Evolutionary conservation across 2,888 invertebrate species (phyloP), one percentile per base, ranked within the genome.

Genomic region (Endotricha flammealis): DNA sequence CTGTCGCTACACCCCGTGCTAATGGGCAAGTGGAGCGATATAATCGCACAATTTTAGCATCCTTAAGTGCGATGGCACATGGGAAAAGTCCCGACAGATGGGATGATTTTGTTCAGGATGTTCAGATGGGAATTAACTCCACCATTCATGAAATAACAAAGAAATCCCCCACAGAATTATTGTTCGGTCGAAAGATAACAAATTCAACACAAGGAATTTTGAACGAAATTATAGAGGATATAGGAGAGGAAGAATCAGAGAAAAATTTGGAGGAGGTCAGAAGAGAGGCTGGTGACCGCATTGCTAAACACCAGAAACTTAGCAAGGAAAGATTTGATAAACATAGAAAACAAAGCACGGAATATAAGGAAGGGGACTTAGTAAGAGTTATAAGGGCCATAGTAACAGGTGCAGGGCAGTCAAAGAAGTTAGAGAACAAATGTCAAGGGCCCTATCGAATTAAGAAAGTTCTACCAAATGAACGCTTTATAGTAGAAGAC

Each of bases 121-220:
- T 47, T 0, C 47, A 47, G 27, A 10, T 44, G 16, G 47, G 47
- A 1, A 32, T 47, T 4, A 47, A 47, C 11, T 35, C 41, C 2
- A 35, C 42, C 0, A 10, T 40, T 2, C 38, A 47, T 23, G 32
- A 38, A 1, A 27, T 30, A 3, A 44, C 43, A 2, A 29, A 33
- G 5, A 42, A 38, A 31, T 31, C 29, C 4, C 42, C 45, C 1
- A 32, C 40, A 3, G 45, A 45, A 16, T 10, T 62, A 6, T 36
- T 89, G 5, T 59, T 62, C 1, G 47, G 63, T 23, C 48, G 22
- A 2, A 39, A 7, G 2, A 23, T 44, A 8, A 20, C 13, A 4
- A 41, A 29, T 13, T 23, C 29, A 9, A 16, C 44, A 9, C 32
- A 44, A 29, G 31, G 34, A 3, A 6, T 34, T 10, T 13, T 44